Base-by-base conservation (phyloP, 1,140 invertebrate genomes). In the Monochamus saltuarius region DNA sequence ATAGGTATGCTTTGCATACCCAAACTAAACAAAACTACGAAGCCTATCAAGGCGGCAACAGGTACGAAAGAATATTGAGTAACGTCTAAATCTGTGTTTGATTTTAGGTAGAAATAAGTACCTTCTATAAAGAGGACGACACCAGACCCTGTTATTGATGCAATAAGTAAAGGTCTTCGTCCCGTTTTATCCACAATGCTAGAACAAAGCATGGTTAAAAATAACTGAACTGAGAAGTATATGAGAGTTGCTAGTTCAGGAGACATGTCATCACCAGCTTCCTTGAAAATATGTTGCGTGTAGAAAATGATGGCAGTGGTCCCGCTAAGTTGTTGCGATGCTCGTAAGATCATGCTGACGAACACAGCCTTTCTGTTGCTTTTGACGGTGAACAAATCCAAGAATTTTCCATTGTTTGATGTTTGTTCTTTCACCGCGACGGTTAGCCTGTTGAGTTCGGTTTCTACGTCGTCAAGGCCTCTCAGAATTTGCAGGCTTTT, bases 231-330 rank as follows among this genome's bases (percentile, higher is more conserved):
- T 0, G 77, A 67, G 37, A 85, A 87, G 58, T 90, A 81, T 19
- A 90, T 75, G 38, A 91, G 87, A 22, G 70, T 67, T 9, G 67
- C 69, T 14, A 70, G 9, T 43, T 72, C 65, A 8, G 71, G 58
- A 1, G 73, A 71, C 35, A 75, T 63, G 29, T 53, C 76, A 2
- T 80, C 79, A 43, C 83, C 81, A 13, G 82, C 82, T 38, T 80
- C 81, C 29, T 60, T 47, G 62, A 93, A 84, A 64, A 93, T 90
- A 40, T 85, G 83, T 56, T 90, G 86, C 14, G 87, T 82, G 68
- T 91, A 91, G 29, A 87, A 86, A 65, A 87, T 85, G 14, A 92
- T 80, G 1, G 86, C 87, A 49, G 87, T 87, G n/a, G 89, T 85
- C 1, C 90, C 88, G 51, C 84, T 88, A 35, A 91, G 80, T 70